These are phyloP conservation scores for Drosophila silvestris DNA, from an alignment of 2,888 invertebrate species.

Conservation along the genomic window DNA sequence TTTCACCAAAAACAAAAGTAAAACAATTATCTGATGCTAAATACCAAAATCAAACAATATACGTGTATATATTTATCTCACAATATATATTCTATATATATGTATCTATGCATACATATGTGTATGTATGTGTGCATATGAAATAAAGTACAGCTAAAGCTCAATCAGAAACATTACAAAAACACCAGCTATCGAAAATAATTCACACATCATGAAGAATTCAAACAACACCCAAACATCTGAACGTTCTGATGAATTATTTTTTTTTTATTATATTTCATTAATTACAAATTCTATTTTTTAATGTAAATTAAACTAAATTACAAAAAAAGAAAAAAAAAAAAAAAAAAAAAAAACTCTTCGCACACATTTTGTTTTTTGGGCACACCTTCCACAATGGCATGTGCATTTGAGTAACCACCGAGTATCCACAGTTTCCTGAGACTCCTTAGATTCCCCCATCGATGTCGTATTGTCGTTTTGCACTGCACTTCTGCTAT, in stretches of 20 bases:
- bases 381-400: conserved; percentile 14
- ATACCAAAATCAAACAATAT: conserved; percentile 59
- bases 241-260: conserved; percentile 74
- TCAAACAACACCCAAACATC: conserved; percentile 70
- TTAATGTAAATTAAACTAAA: conserved; percentile 82
- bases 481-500: conserved; percentile 15
- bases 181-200: conserved; percentile 64
- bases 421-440: neutral
- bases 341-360: conserved; percentile 24
- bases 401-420: conserved; percentile 5
- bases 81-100: conserved; percentile 49
- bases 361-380: conserved; percentile 23
- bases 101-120: conserved; percentile 19
- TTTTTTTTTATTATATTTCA: conserved; percentile 67
- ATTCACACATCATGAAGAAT: conserved; percentile 67
- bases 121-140: conserved; percentile 29
- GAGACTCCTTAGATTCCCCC: neutral
- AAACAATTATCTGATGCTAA: conserved; percentile 66
- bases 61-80: conserved; percentile 72
- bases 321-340: conserved; percentile 72
- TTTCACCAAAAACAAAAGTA: conserved; percentile 48
- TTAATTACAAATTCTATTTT: conserved; percentile 84
- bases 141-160: conserved; percentile 57
- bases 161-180: conserved; percentile 60
- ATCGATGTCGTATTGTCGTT: conserved; percentile 10